Percentiles rank a stretch among this genome's conserved stretches.
These are phyloP conservation scores for Halcyon smyrnensis DNA, from an alignment of 2,797 vertebrate genomes.

Conservation along the genomic window DNA sequence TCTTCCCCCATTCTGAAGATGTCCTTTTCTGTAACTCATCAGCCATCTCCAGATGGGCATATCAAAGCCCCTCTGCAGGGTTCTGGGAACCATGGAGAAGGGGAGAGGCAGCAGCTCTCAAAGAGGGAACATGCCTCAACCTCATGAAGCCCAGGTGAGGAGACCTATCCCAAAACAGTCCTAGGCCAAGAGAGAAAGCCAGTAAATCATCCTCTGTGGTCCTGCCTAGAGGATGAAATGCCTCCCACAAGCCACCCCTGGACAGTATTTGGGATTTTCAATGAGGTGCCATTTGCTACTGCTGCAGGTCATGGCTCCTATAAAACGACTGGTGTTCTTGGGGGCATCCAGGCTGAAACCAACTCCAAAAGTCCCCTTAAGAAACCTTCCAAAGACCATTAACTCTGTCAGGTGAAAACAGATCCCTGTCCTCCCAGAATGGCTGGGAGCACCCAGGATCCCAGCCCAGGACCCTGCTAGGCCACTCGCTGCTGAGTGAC, in stretches of 20 bases:
- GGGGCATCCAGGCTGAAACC: neutral
- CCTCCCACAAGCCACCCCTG: neutral
- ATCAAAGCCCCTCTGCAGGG: neutral
- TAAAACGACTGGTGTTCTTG: neutral
- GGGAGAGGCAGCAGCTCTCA: neutral
- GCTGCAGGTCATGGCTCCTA: neutral
- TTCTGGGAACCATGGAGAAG: neutral
- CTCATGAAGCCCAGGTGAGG: neutral
- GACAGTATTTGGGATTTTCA: neutral
- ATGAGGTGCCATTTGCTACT: neutral
- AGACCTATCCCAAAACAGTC: neutral
- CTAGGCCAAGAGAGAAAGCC: neutral
- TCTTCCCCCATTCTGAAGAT: neutral
- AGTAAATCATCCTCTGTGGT: neutral
- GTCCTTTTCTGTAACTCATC: neutral
- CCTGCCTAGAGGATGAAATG: neutral
- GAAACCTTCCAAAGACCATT: accelerated
- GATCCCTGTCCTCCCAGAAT: neutral
- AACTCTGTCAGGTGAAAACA: neutral
- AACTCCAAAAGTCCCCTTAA: neutral
- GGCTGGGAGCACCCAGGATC: neutral
- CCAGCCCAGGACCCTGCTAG: neutral
- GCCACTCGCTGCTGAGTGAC: neutral
- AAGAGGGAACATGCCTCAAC: neutral
- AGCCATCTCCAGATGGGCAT: neutral